Evolutionary conservation across 2,113 vertebrate species (phyloP), one percentile per base, ranked within the genome.

Genomic region (Rhagologus leucostigma): DNA sequence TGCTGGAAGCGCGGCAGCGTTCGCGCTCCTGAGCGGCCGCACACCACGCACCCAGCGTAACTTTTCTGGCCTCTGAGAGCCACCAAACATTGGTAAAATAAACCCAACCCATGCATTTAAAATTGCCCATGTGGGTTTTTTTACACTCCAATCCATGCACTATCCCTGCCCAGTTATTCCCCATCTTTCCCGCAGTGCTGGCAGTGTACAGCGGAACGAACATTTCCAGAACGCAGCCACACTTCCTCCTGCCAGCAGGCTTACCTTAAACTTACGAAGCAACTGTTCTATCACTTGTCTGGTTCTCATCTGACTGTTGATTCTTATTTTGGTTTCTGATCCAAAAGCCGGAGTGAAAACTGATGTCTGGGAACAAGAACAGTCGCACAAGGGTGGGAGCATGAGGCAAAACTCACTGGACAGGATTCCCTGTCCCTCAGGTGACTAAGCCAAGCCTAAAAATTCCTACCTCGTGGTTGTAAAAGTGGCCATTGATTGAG

Each of bases 401-500:
- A 0, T 4, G 9, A 71, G 35, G 14, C 26, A 69, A 30, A n/a
- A 15, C 27, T 60, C 7, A 3, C 33, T 4, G 46, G 33, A 11
- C 9, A 7, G 26, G 13, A 33, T 2, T 6, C 22, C 33, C 42
- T 8, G 18, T 19, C 35, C 62, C 35, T 46, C 41, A 10, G 63
- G 57, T 10, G n/a, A 52, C 3, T 4, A 2, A 52, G 47, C 32
- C 23, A 39, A 42, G n/a, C 32, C 10, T 2, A 7, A n/a, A 30
- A 32, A 15, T 8, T 29, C 84, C 12, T 53, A 99, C 99, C 98
- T 99, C 98, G 3, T 99, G 98, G 96, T 99, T 98, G 84, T 99
- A 99, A 94, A 99, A 99, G 87, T 99, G 99, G 33, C 99, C 99
- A 0, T 99, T 99, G 86, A 99, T 99, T 4, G 99, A 99, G 79